Percentiles rank a stretch among this genome's conserved stretches.
These are phyloP conservation scores for Bombycilla garrulus DNA, from an alignment of 2,113 vertebrate genomes.

Conservation along the genomic window DNA sequence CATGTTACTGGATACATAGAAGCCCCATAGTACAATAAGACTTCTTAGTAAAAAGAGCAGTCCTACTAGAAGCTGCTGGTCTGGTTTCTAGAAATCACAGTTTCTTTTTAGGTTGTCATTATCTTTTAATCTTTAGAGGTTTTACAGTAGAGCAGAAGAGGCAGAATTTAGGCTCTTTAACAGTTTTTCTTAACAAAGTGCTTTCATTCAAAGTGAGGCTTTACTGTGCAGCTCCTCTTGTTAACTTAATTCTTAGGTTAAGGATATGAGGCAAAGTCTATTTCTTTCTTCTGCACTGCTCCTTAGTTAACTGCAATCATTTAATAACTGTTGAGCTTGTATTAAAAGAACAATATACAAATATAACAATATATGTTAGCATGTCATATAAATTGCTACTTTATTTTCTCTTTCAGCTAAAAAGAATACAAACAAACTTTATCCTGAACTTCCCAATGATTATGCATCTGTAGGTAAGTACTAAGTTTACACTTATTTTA, in stretches of 20 bases:
- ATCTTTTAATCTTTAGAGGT: background rate
- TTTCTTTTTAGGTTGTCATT: background rate
- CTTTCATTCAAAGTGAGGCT: background rate
- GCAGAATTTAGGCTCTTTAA: background rate
- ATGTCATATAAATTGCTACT: background rate
- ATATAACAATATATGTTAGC: background rate
- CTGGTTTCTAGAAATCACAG: background rate
- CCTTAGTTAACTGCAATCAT: background rate
- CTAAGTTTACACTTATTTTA: background rate
- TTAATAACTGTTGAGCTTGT: background rate
- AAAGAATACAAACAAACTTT: constrained; percentile 68
- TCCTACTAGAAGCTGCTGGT: background rate
- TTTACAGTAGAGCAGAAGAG: background rate
- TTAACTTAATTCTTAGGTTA: background rate
- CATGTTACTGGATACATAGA: background rate
- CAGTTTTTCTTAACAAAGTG: background rate
- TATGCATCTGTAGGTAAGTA: constrained; percentile 63
- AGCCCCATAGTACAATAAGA: background rate
- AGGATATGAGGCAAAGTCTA: background rate
- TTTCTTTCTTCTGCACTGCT: background rate
- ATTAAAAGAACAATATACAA: background rate
- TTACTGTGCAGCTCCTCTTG: background rate
- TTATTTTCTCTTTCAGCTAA: constrained; percentile 49
- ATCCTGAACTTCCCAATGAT: constrained; percentile 73
- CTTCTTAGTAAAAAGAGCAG: background rate